Conservation (phyloP, 2,888 invertebrate species). For the Autographa pulchrina region DNA sequence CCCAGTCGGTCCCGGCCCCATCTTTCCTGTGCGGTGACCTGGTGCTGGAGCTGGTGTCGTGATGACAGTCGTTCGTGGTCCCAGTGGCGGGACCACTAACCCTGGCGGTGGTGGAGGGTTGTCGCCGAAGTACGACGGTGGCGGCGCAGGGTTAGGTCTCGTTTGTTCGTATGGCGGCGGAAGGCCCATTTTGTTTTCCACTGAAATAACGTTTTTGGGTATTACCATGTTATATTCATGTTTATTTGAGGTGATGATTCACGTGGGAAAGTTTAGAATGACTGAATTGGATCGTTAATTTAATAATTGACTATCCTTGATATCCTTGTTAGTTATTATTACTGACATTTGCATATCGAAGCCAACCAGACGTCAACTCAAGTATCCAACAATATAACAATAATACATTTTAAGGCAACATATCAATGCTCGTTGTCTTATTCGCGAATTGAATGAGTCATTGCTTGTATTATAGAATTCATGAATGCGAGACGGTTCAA, state of each 20-base stretch:
- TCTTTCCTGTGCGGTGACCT: constrained; percentile 62
- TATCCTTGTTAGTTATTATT: background rate
- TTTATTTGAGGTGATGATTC: constrained; percentile 23
- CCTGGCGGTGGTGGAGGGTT: constrained; percentile 80
- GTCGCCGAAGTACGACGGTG: constrained; percentile 84
- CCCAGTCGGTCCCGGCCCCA: constrained; percentile 84
- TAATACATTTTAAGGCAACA: constrained; percentile 3
- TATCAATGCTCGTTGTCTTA: constrained; percentile 19
- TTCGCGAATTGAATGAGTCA: constrained; percentile 38
- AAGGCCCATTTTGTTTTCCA: constrained; percentile 87
- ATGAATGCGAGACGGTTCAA: constrained; percentile 34
- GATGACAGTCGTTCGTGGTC: constrained; percentile 80
- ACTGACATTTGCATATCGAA: background rate
- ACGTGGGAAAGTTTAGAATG: background rate
- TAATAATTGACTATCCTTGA: no score
- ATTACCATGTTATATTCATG: constrained; percentile 13
- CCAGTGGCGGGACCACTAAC: constrained; percentile 67
- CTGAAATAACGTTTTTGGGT: constrained; percentile 68
- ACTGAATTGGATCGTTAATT: background rate
- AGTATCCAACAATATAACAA: background rate
- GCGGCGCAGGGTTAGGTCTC: constrained; percentile 79
- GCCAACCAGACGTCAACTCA: background rate
- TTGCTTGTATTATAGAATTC: constrained; percentile 34
- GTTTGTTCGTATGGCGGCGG: constrained; percentile 83
- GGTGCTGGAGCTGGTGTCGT: constrained; percentile 62